phyloP scores from a whole-genome alignment of 2,113 vertebrate species.

The Toxotes chatareus region DNA sequence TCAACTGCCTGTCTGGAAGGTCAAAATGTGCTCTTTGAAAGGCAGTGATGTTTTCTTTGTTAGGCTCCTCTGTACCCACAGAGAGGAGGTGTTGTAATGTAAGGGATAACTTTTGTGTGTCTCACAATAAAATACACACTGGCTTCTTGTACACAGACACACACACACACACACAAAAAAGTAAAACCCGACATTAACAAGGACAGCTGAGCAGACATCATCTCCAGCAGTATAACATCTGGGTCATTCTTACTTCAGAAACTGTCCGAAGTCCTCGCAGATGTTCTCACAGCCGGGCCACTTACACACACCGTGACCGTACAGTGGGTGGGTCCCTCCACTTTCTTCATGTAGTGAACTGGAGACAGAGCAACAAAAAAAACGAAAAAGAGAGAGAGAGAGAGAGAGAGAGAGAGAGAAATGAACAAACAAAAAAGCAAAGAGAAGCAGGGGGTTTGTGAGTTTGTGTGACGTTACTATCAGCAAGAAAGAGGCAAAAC shows the following conservation, averaged over 20 bases:
- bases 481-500: conserved; percentile 89
- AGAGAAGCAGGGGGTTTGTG: background rate
- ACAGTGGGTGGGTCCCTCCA: conserved; percentile 95
- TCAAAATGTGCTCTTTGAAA: conserved; percentile 60
- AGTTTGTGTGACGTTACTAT: conserved; percentile 88
- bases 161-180: background rate
- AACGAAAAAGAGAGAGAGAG: background rate
- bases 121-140: conserved; percentile 19
- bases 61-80: conserved; percentile 9
- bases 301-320: conserved; percentile 99
- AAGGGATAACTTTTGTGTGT: conserved; percentile 4
- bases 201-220: background rate
- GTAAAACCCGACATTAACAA: background rate
- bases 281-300: conserved; percentile 99
- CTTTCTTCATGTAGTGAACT: conserved; percentile 97
- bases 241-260: conserved; percentile 94
- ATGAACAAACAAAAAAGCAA: background rate
- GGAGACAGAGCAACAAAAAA: conserved; percentile 31
- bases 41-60: conserved; percentile 42
- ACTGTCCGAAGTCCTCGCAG: conserved; percentile 99
- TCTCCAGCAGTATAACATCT: background rate
- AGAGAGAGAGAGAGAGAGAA: background rate
- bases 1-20: conserved; percentile 66
- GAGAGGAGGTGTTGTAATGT: conserved; percentile 14
- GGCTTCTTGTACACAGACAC: background rate